phyloP scores from a whole-genome alignment of 2,113 vertebrate genomes.

The Seriola quinqueradiata region DNA sequence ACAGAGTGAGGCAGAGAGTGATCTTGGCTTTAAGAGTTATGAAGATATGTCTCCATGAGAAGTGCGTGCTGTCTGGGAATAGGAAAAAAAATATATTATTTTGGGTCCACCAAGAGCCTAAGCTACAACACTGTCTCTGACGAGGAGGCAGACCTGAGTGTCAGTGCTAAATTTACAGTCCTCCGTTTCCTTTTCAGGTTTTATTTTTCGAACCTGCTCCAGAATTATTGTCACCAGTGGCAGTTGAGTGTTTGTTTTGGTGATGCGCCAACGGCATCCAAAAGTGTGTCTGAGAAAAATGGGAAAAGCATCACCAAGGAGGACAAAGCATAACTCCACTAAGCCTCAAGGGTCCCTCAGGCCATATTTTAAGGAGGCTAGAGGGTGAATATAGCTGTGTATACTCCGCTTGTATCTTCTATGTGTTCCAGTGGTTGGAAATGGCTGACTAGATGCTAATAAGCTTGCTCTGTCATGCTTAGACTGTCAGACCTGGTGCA shows the following conservation, averaged over 20 bases:
- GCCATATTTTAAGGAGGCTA: conserved; percentile 83
- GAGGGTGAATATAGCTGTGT: conserved; percentile 78
- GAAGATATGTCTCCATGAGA: conserved; percentile 46
- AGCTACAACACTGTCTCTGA: conserved; percentile 44
- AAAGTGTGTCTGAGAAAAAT: conserved; percentile 69
- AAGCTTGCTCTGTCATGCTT: conserved; percentile 88
- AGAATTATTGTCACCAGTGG: conserved; percentile 64
- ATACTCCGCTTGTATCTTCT: conserved; percentile 75
- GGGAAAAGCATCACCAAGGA: conserved; percentile 67
- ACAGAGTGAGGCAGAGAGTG: conserved; percentile 6
- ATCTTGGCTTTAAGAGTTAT: conserved; percentile 36
- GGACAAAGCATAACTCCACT: conserved; percentile 75
- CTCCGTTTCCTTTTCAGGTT: conserved; percentile 55
- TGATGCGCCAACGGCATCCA: conserved; percentile 60
- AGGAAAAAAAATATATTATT: conserved; percentile 25
- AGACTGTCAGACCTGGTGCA: conserved; percentile 84
- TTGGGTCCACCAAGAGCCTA: conserved; percentile 10
- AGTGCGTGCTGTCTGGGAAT: conserved; percentile 21
- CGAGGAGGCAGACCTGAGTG: conserved; percentile 40
- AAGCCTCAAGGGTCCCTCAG: conserved; percentile 80
- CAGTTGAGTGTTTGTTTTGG: conserved; percentile 72
- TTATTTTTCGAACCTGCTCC: conserved; percentile 60
- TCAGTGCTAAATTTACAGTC: conserved; percentile 59
- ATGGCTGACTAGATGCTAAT: conserved; percentile 86
- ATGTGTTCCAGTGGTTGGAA: conserved; percentile 77